These are phyloP conservation scores for Oophaga pumilio DNA, from an alignment of 2,113 vertebrate genomes.

Conservation along the genomic window DNA sequence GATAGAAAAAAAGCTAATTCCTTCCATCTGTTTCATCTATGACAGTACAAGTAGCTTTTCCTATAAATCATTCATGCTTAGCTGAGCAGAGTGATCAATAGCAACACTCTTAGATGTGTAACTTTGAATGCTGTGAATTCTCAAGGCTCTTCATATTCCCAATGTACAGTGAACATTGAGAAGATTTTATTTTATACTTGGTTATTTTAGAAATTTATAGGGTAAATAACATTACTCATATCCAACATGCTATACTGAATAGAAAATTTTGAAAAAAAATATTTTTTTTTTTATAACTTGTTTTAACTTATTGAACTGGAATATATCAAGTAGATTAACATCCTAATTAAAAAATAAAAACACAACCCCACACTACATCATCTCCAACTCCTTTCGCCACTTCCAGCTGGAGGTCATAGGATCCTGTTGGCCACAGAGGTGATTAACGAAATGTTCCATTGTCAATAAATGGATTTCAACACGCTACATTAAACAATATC, in stretches of 20 bases:
- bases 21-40: slow-evolving; percentile 39
- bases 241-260: neutral
- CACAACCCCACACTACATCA: too few species aligned
- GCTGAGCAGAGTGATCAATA: slow-evolving; percentile 31
- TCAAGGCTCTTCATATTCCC: slow-evolving; percentile 5
- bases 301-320: too few species aligned
- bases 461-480: too few species aligned
- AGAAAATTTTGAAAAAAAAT: neutral
- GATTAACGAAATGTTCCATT: too few species aligned
- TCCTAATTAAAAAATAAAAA: too few species aligned
- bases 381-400: too few species aligned
- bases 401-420: too few species aligned
- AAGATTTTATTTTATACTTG: neutral
- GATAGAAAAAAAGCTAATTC: neutral
- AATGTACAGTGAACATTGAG: neutral
- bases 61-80: slow-evolving; percentile 47
- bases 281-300: too few species aligned
- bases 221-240: neutral
- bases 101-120: slow-evolving; percentile 27
- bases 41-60: slow-evolving; percentile 29
- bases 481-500: too few species aligned
- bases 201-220: neutral
- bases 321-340: too few species aligned
- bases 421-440: too few species aligned
- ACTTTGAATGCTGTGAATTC: slow-evolving; percentile 40